Base-by-base conservation (phyloP, 2,888 invertebrate genomes). In the Zaprionus obscuricornis region DNA sequence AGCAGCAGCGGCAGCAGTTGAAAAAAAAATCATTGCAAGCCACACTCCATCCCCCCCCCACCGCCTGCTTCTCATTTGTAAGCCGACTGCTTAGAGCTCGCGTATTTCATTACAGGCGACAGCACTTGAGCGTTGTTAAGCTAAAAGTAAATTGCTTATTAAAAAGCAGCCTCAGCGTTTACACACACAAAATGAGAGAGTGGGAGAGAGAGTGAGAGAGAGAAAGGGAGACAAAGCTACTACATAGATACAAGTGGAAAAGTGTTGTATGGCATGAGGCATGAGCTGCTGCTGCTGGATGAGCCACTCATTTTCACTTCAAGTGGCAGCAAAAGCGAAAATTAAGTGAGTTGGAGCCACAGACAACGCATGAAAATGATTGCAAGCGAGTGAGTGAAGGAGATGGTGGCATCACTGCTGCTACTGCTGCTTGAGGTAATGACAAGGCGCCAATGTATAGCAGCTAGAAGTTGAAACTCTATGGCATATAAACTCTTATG, bases 121-220 rank as follows among this genome's bases (percentile, higher is more conserved):
- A 51, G 65, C 65, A 69, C 69, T 63, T 68, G 59, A 71, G 68
- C 70, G 66, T 70, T 76, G 74, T 78, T 75, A 77, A 73, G 78
- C 78, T 78, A 81, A 75, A 75, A 78, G 74, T 75, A 81, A 79
- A 77, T 77, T 77, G 81, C 77, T 77, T 77, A 77, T 77, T 77
- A 77, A 77, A 77, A 77, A 77, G 81, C 76, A 76, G 69, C 56
- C 58, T 39, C 58, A 52, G 54, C 63, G 13, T 47, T 59, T 51
- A 47, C 42, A 66, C 52, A 45, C 51, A 40, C 37, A 62, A 24
- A 14, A 10, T 3, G 6, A 4, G 3, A 11, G 6, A 14, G 8
- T n/a, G 10, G 20, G 24, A n/a, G 22, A 31, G 5, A 13, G 7
- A 31, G 6, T 11, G 31, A 31, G 2, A 31, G 7, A 11, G 5